Evolutionary conservation across 2,888 invertebrate species (phyloP).

Genomic region (Leistus spinibarbis): DNA sequence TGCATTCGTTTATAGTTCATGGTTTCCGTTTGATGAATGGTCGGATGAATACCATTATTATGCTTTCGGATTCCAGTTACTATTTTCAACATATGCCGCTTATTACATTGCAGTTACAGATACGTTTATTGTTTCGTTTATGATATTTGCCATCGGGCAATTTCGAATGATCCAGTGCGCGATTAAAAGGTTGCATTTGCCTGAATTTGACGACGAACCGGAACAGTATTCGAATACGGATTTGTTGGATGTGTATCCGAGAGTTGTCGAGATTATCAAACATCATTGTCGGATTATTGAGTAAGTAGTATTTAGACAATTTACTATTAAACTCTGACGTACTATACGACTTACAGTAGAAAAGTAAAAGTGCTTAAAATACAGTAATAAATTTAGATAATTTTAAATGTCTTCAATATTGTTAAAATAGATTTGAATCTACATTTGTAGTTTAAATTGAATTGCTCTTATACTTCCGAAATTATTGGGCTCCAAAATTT

Average conservation of each 20-base stretch:
- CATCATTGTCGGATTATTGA: constrained; percentile 15
- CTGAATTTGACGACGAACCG: too few relatives aligned
- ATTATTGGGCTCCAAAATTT: too few relatives aligned
- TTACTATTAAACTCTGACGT: too few relatives aligned
- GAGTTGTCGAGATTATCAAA: background rate
- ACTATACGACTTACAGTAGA: too few relatives aligned
- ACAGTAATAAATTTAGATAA: too few relatives aligned
- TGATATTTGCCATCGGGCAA: constrained; percentile 16
- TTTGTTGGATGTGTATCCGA: background rate
- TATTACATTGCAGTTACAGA: background rate
- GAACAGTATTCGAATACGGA: too few relatives aligned
- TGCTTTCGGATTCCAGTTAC: constrained; percentile 26
- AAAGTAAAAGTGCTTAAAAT: too few relatives aligned
- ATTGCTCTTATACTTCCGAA: too few relatives aligned
- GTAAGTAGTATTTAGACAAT: constrained; percentile 3
- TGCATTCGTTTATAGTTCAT: constrained; percentile 12
- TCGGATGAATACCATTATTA: constrained; percentile 24
- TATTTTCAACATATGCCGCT: background rate
- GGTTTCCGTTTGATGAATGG: constrained; percentile 43
- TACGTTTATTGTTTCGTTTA: constrained; percentile 16
- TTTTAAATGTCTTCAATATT: too few relatives aligned
- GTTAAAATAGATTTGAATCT: too few relatives aligned
- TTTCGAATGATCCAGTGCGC: constrained; percentile 10
- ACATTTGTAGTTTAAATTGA: too few relatives aligned
- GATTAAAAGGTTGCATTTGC: background rate